phyloP scores from a whole-genome alignment of 2,113 vertebrate species.

The Mellivora capensis region DNA sequence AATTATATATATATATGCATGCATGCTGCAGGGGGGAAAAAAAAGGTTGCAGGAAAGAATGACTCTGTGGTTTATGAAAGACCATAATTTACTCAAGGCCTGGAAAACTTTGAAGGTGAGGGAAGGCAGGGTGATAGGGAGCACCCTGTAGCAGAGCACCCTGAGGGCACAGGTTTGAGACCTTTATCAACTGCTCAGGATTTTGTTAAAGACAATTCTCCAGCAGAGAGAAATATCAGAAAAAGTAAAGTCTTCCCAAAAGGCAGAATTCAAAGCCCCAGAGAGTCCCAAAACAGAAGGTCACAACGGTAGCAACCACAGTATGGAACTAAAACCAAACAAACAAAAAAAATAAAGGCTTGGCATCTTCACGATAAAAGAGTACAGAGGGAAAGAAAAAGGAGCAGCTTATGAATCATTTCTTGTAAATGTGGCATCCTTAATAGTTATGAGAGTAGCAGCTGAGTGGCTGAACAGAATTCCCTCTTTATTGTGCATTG shows the following conservation, averaged over 20 bases:
- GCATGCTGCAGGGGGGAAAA: too few relatives aligned
- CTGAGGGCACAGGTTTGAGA: background rate
- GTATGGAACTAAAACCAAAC: background rate
- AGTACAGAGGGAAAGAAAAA: background rate
- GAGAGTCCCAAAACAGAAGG: background rate
- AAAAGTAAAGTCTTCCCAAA: background rate
- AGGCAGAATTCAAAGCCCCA: background rate
- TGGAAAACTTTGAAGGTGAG: background rate
- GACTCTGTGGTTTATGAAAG: background rate
- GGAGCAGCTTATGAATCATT: background rate
- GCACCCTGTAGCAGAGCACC: background rate
- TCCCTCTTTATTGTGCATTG: background rate
- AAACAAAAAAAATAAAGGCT: background rate
- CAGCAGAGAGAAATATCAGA: background rate
- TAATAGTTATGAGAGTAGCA: background rate
- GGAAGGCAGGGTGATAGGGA: background rate
- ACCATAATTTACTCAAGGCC: background rate
- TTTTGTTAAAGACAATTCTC: background rate
- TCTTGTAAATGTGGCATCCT: background rate
- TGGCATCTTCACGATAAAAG: background rate
- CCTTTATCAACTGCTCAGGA: background rate
- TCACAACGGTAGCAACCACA: background rate
- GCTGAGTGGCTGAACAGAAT: background rate
- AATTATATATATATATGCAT: too few relatives aligned
- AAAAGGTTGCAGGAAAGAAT: background rate